These are phyloP conservation scores for Chelidonichthys spinosus DNA, from an alignment of 2,797 vertebrate species.

Conservation along the genomic window DNA sequence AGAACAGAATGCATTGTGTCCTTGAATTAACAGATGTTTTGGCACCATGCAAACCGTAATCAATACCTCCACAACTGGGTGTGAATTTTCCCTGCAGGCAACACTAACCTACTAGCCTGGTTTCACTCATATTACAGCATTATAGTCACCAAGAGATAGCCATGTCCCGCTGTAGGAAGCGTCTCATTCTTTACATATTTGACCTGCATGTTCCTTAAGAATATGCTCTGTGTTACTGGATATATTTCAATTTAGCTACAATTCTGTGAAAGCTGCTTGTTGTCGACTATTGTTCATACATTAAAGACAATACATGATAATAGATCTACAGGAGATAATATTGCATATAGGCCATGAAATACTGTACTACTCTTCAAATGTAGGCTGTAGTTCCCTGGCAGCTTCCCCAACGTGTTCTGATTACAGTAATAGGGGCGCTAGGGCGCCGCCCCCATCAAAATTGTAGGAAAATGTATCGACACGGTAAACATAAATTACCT, in stretches of 20 bases:
- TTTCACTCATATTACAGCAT: constrained; percentile 45
- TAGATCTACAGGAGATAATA: neutral
- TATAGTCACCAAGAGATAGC: constrained; percentile 11
- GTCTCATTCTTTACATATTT: constrained; percentile 6
- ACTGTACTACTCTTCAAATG: neutral
- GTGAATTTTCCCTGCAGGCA: constrained; percentile 55
- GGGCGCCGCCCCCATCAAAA: too few relatives aligned
- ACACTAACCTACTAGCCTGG: constrained; percentile 63
- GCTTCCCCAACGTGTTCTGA: too few relatives aligned
- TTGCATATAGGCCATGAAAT: neutral
- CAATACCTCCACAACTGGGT: constrained; percentile 38
- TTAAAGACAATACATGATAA: neutral
- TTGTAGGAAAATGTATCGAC: too few relatives aligned
- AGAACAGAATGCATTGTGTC: constrained; percentile 16
- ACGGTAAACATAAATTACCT: too few relatives aligned
- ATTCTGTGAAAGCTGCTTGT: neutral
- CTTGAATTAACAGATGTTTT: constrained; percentile 19
- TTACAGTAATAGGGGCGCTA: too few relatives aligned
- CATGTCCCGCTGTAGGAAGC: constrained; percentile 10
- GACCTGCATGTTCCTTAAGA: neutral
- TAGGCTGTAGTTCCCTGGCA: too few relatives aligned
- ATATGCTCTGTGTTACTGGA: neutral
- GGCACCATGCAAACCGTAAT: constrained; percentile 47
- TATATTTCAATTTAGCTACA: neutral
- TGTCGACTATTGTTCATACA: neutral